Evolutionary conservation across 2,888 invertebrate species (phyloP), one percentile per base, ranked within the genome.

Genomic region (Machimus rusticus): DNA sequence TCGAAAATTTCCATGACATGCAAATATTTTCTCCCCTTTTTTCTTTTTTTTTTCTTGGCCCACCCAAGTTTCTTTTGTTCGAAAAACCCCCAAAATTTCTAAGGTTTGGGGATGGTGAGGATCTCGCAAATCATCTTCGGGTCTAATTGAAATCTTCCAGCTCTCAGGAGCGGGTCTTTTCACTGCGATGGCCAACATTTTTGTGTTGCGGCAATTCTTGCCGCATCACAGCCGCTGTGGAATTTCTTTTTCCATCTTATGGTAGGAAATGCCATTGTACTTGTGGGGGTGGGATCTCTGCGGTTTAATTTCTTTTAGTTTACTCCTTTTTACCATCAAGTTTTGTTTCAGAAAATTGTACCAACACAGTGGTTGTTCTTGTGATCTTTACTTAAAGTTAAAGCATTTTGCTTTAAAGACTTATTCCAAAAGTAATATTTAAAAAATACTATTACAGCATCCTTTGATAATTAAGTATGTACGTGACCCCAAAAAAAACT

Each of bases 1-100:
- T 84, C 23, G 82, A 66, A 84, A 84, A 66, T 84, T 84, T 84
- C 23, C 82, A 66, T 84, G 82, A 84, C 82, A 84, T 31, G 82
- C 82, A 84, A 66, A 84, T 84, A 84, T 66, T 84, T 84, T 39
- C 57, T 19, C 66, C 66, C 55, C 55, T 55, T 55, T 55, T 19
- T 55, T 55, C 4, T 23, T 57, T 9, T 66, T 66, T 23, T 66
- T 9, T 8, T 23, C 4, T 66, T 66, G 66, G 66, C n/a, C 66
- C 66, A 66, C 66, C 66, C 66, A 28, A 66, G 9, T 84, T 84
- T 84, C 66, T 57, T 84, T 84, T 84, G 82, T 66, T 46, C 82
- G 39, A 66, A 37, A n/a, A 23, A 9, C 19, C 28, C n/a, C 19
- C 5, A 55, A 23, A 9, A 12, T 23, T 23, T 66, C 28, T 84